Evolutionary conservation across 2,888 invertebrate genomes (phyloP).

Genomic region (Nipponacmea schrenckii): DNA sequence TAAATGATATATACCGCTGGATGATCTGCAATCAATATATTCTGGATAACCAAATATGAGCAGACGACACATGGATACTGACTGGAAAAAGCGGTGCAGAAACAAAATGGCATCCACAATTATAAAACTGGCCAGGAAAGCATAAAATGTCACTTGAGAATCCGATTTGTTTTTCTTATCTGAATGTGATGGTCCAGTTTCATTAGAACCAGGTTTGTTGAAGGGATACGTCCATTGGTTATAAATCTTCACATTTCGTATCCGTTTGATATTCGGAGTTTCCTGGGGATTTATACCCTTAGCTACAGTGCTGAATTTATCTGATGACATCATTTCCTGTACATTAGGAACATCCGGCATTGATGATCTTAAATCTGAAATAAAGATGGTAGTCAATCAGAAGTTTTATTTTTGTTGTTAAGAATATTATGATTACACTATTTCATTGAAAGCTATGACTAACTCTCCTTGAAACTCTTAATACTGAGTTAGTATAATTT

Average conservation of each 20-base stretch:
- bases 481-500: neutral
- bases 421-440: too few relatives aligned
- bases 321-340: slow-evolving; percentile 16
- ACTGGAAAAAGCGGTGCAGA: slow-evolving; percentile 61
- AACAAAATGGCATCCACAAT: slow-evolving; percentile 61
- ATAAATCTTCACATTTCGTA: slow-evolving; percentile 27
- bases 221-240: slow-evolving; percentile 33
- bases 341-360: slow-evolving; percentile 22
- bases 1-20: slow-evolving; percentile 39
- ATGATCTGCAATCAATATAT: slow-evolving; percentile 60
- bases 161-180: neutral
- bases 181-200: neutral
- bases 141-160: slow-evolving; percentile 13
- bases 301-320: neutral
- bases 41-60: slow-evolving; percentile 63
- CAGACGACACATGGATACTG: slow-evolving; percentile 57
- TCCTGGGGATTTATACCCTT: neutral
- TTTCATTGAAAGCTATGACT: too few relatives aligned
- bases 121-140: slow-evolving; percentile 51
- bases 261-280: neutral
- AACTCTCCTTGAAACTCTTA: too few relatives aligned
- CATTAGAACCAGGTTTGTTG: slow-evolving; percentile 17
- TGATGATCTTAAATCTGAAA: slow-evolving; percentile 18
- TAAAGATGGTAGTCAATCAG: too few relatives aligned
- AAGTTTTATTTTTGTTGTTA: too few relatives aligned